Conservation (phyloP, 2,888 invertebrate genomes). For the Punctoribates punctum region DNA sequence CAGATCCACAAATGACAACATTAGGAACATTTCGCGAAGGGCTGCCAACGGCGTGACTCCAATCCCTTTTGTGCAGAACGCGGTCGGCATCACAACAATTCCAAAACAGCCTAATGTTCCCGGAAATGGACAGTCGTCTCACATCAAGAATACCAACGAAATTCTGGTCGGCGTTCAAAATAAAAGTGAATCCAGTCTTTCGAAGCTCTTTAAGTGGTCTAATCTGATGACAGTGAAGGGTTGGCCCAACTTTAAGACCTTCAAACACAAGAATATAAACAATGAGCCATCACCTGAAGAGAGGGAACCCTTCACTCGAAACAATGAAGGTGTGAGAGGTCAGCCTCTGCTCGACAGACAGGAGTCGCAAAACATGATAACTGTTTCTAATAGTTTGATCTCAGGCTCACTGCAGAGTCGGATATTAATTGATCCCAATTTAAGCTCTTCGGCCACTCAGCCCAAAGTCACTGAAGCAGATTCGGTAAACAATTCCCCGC, state of each 20-base stretch:
- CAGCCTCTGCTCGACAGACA: neutral
- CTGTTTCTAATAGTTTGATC: slow-evolving; percentile 26
- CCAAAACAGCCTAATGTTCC: slow-evolving; percentile 55
- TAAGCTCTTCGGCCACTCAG: neutral
- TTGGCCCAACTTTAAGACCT: neutral
- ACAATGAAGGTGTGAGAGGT: neutral
- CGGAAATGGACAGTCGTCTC: slow-evolving; percentile 49
- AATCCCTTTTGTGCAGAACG: slow-evolving; percentile 70
- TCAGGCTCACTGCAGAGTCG: slow-evolving; percentile 4
- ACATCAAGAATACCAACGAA: slow-evolving; percentile 23
- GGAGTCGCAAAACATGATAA: slow-evolving; percentile 4
- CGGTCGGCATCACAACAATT: slow-evolving; percentile 58
- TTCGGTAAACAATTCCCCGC: slow-evolving; percentile 10
- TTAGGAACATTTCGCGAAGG: slow-evolving; percentile 3
- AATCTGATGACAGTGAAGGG: neutral
- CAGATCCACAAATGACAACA: slow-evolving; percentile 10
- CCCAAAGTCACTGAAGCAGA: slow-evolving; percentile 23
- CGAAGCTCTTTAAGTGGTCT: neutral
- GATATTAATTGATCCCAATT: neutral
- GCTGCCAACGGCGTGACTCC: slow-evolving; percentile 53
- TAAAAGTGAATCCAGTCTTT: slow-evolving; percentile 25
- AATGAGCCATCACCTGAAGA: neutral
- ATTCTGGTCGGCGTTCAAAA: neutral
- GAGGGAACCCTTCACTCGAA: neutral
- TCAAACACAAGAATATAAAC: neutral